phyloP scores from a whole-genome alignment of 2,113 vertebrate species.

The Trogon melanurus region DNA sequence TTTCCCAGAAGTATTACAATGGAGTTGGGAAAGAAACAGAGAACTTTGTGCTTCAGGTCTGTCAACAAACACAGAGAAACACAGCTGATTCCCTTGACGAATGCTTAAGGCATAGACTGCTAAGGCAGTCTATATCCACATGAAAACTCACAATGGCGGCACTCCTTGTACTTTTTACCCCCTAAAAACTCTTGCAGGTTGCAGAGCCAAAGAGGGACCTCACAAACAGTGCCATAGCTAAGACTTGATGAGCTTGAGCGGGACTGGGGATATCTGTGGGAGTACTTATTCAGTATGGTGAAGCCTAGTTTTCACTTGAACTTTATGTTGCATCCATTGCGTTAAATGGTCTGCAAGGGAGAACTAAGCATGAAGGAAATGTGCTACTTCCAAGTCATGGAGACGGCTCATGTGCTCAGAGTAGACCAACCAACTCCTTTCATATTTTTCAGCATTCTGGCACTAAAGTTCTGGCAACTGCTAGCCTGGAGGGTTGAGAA shows the following conservation, averaged over 20 bases:
- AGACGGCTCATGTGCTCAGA: background rate
- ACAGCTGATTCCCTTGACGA: background rate
- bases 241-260: background rate
- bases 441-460: background rate
- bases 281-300: background rate
- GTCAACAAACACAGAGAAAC: background rate
- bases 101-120: no score
- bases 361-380: background rate
- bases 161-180: background rate
- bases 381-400: background rate
- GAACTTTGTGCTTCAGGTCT: background rate
- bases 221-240: background rate
- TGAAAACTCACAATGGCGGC: background rate
- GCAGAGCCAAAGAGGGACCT: background rate
- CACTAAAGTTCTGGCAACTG: background rate
- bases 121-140: background rate
- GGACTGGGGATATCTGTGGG: background rate
- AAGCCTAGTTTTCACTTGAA: slow-evolving; percentile 26
- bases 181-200: background rate
- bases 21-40: background rate
- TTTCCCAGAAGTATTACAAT: background rate
- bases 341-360: background rate
- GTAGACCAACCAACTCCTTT: background rate
- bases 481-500: background rate
- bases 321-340: background rate